phyloP scores from a whole-genome alignment of 2,113 vertebrate genomes.

The zebrafish (Danio rerio) region DNA sequence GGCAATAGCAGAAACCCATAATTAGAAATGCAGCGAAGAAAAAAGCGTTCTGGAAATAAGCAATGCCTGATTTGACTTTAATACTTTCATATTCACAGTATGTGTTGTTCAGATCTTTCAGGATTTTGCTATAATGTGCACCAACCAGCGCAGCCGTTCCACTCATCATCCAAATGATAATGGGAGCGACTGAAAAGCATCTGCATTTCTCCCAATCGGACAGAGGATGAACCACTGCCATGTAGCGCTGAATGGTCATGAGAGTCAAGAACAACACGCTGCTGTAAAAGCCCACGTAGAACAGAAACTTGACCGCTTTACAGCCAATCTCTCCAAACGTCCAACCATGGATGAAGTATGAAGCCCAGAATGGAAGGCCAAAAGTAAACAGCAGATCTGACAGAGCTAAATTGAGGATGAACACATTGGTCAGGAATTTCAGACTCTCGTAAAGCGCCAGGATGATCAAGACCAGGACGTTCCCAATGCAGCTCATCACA shows the following conservation, averaged over 20 bases:
- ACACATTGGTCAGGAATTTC: slow-evolving; percentile 84
- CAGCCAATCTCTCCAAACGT: slow-evolving; percentile 80
- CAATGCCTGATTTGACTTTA: slow-evolving; percentile 57
- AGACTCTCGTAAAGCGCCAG: slow-evolving; percentile 83
- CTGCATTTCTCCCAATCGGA: slow-evolving; percentile 56
- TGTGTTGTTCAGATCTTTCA: not conserved
- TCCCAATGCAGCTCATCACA: slow-evolving; percentile 74
- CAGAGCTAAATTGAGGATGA: slow-evolving; percentile 87
- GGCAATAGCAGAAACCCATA: slow-evolving; percentile 82
- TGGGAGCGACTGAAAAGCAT: slow-evolving; percentile 42
- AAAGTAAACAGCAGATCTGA: slow-evolving; percentile 87
- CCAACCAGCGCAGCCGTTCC: slow-evolving; percentile 77
- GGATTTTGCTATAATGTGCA: slow-evolving; percentile 66
- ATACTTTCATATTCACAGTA: slow-evolving; percentile 69
- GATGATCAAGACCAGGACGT: slow-evolving; percentile 85
- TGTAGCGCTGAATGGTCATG: slow-evolving; percentile 86
- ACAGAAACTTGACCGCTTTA: slow-evolving; percentile 80
- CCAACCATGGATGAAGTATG: slow-evolving; percentile 80
- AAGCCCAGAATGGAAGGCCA: slow-evolving; percentile 84
- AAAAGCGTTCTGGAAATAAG: slow-evolving; percentile 73
- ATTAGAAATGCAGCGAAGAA: slow-evolving; percentile 81
- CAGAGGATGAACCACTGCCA: slow-evolving; percentile 81
- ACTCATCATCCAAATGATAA: slow-evolving; percentile 78
- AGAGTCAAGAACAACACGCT: slow-evolving; percentile 86
- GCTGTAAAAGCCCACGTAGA: slow-evolving; percentile 87